phyloP scores from a whole-genome alignment of 2,888 invertebrate species.

The Volucella bombylans region DNA sequence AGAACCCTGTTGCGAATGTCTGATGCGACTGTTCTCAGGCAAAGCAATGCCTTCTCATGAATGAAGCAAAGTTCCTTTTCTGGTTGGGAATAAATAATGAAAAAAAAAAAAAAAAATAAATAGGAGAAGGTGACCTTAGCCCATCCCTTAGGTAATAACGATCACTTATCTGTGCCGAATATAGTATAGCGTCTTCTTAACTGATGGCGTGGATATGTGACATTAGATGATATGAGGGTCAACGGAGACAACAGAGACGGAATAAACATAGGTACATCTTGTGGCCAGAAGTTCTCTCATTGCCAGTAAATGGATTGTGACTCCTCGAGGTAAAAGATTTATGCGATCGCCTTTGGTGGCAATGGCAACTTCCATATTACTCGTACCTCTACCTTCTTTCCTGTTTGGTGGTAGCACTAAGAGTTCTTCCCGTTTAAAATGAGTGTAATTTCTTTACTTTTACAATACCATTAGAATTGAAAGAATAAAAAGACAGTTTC shows the following conservation, averaged over 20 bases:
- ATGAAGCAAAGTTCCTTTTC: slow-evolving; percentile 51
- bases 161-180: slow-evolving; percentile 63
- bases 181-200: slow-evolving; percentile 52
- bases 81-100: slow-evolving; percentile 1
- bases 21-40: slow-evolving; percentile 63
- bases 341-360: slow-evolving; percentile 70
- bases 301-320: slow-evolving; percentile 67
- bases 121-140: slow-evolving; percentile 45
- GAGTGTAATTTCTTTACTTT: slow-evolving; percentile 52
- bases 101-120: not conserved
- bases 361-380: slow-evolving; percentile 62
- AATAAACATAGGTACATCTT: slow-evolving; percentile 41
- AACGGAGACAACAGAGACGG: slow-evolving; percentile 17
- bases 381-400: not conserved
- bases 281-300: slow-evolving; percentile 66
- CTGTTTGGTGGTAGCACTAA: slow-evolving; percentile 13
- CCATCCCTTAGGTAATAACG: slow-evolving; percentile 71
- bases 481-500: slow-evolving; percentile 38
- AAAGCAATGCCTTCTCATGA: slow-evolving; percentile 42
- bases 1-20: slow-evolving; percentile 74
- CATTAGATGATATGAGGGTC: slow-evolving; percentile 69
- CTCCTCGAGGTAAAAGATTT: slow-evolving; percentile 66
- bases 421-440: slow-evolving; percentile 26
- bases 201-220: slow-evolving; percentile 68
- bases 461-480: slow-evolving; percentile 29